Conservation (phyloP, 2,888 invertebrate genomes). For the Encarsia formosa region DNA sequence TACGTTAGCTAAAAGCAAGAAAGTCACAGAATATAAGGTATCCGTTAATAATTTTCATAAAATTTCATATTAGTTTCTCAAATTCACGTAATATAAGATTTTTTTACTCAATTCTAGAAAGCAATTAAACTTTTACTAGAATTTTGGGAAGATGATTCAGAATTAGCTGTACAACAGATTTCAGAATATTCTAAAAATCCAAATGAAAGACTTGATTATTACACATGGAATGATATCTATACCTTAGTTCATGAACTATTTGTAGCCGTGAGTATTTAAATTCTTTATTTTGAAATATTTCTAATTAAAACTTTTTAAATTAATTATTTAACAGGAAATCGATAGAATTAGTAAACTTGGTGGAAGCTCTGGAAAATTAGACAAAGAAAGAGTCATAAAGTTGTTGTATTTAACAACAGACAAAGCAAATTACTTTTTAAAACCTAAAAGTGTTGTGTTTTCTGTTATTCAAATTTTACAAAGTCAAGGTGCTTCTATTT, state of each 20-base stretch:
- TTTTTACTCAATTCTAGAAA: conserved; percentile 33
- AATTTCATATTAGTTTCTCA: neutral
- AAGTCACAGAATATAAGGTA: conserved; percentile 33
- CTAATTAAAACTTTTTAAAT: neutral
- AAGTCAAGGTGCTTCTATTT: conserved; percentile 43
- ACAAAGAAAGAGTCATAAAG: conserved; percentile 34
- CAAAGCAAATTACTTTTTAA: conserved; percentile 28
- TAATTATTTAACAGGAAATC: conserved; percentile 51
- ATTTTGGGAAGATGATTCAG: conserved; percentile 31
- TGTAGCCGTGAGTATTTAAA: conserved; percentile 30
- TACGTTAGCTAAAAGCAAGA: conserved; percentile 30
- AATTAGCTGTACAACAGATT: conserved; percentile 33
- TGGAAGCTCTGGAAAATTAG: conserved; percentile 47
- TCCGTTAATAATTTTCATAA: conserved; percentile 5
- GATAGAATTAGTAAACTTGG: conserved; percentile 53
- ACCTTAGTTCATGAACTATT: conserved; percentile 33
- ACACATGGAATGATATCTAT: conserved; percentile 35
- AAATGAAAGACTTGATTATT: neutral
- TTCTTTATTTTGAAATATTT: neutral
- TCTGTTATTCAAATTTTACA: conserved; percentile 36
- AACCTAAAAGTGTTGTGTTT: conserved; percentile 31
- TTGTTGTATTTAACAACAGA: conserved; percentile 30
- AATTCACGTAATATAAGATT: no score
- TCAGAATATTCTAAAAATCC: conserved; percentile 28
- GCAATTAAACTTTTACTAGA: conserved; percentile 32